Conservation (phyloP, 2,797 vertebrate genomes). For the Chaetodon trifasciatus region DNA sequence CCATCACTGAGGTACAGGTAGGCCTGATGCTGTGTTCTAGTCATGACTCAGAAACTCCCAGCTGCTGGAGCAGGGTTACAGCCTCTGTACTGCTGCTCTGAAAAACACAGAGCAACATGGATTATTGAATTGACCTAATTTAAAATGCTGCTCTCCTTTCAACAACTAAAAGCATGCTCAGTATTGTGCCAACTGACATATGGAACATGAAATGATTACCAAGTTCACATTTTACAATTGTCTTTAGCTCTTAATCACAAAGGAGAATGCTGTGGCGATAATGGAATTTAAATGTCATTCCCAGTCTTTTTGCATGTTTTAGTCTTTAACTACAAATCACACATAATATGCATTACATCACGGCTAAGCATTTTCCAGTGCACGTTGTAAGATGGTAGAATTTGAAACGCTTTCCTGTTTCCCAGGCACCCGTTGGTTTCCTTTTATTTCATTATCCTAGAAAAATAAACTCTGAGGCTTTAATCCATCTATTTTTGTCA, state of each 20-base stretch:
- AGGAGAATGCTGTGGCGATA: not conserved
- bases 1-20: slow-evolving; percentile 61
- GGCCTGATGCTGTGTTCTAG: slow-evolving; percentile 38
- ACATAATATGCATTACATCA: not conserved
- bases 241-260: not conserved
- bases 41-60: slow-evolving; percentile 39
- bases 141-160: slow-evolving; percentile 11
- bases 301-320: slow-evolving; percentile 7
- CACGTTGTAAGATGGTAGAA: not conserved
- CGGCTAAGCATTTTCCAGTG: slow-evolving; percentile 16
- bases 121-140: slow-evolving; percentile 23
- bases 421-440: not conserved
- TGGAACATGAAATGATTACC: not conserved
- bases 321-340: slow-evolving; percentile 11
- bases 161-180: slow-evolving; percentile 18
- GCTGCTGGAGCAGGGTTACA: slow-evolving; percentile 29
- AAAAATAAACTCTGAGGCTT: slow-evolving; percentile 9
- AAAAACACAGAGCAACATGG: not conserved
- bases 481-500: slow-evolving; percentile 8
- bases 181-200: not conserved
- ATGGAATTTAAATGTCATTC: not conserved
- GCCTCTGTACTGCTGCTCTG: slow-evolving; percentile 9
- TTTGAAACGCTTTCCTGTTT: not conserved
- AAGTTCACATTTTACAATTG: slow-evolving; percentile 2
- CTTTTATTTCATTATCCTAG: not conserved